A percentile compares a stretch with the other conserved stretches of the same genome.
phyloP scores from a whole-genome alignment of 2,113 vertebrate species.

The Falcunculus frontatus region DNA sequence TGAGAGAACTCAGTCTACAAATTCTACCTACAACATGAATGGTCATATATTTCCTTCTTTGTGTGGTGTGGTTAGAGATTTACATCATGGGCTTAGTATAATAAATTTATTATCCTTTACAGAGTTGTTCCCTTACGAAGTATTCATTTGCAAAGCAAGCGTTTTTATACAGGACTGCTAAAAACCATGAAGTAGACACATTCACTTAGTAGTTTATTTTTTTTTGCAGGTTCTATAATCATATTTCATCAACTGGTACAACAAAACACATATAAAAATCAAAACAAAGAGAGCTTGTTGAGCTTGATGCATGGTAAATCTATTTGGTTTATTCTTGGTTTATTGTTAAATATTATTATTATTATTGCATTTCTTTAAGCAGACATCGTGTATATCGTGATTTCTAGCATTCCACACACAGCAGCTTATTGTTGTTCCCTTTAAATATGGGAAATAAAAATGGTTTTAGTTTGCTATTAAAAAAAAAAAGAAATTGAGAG shows the following conservation, averaged over 20 bases:
- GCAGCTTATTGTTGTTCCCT: conserved; percentile 75
- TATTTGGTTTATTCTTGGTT: conserved; percentile 68
- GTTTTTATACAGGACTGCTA: conserved; percentile 25
- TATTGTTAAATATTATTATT: conserved; percentile 79
- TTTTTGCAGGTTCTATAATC: conserved; percentile 66
- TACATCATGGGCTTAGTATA: conserved; percentile 29
- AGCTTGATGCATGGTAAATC: conserved; percentile 61
- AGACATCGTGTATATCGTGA: conserved; percentile 67
- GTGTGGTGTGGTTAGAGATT: neutral
- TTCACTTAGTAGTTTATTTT: conserved; percentile 74
- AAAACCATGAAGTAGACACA: conserved; percentile 61
- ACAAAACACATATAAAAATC: conserved; percentile 59
- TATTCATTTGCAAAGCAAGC: conserved; percentile 55
- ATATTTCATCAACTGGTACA: conserved; percentile 72
- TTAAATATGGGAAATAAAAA: conserved; percentile 79
- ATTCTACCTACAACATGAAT: neutral
- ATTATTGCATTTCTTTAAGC: conserved; percentile 74
- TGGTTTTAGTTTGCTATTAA: conserved; percentile 53
- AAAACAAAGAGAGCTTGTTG: conserved; percentile 63
- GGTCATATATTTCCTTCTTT: conserved; percentile 9
- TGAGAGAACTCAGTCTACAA: neutral
- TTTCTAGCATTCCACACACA: conserved; percentile 73
- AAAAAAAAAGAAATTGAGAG: neutral
- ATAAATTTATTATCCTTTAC: conserved; percentile 43
- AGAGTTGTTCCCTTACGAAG: conserved; percentile 32